Evolutionary conservation across 2,797 vertebrate species (phyloP), one percentile per base, ranked within the genome.

Genomic region (Etheostoma perlongum): DNA sequence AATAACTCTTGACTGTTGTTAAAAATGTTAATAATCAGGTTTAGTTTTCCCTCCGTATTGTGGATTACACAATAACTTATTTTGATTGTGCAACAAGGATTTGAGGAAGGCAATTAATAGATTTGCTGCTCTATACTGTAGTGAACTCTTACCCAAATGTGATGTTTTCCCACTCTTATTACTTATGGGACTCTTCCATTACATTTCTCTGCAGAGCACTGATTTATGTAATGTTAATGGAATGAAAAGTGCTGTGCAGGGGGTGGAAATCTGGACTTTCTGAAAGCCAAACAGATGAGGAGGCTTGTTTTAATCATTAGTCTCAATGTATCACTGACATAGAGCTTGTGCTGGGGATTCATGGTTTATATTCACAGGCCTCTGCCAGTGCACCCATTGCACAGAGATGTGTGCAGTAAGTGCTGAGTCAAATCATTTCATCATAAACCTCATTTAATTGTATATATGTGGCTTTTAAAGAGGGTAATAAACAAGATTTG

Each of bases 281-380:
- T 72, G 84, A 69, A 61, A 81, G 81, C 87, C 84, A 76, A 88
- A 83, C 84, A 86, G 88, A 90, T 84, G 88, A 83, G 87, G 81
- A 88, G 88, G 89, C 87, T 93, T 93, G 91, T 92, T 93, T 93
- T 92, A 92, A 90, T 92, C 91, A 91, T 93, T 92, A 92, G 90
- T 88, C 81, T 92, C 84, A 78, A 85, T 78, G 88, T 92, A 86
- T 91, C 85, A 70, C 84, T 91, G 87, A 82, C 88, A 83, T 74
- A 67, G 48, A 89, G 83, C 72, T 82, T 73, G 46, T 76, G 79
- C 72, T 77, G 78, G 79, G 79, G 83, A 70, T 63, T 84, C 63
- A 11, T 67, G 76, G 74, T 83, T 90, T 84, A 68, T 83, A 54
- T 64, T 82, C 21, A 0, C 68, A 74, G 74, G 79, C 72, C 78